Base-by-base conservation (phyloP, 2,113 vertebrate species). In the Castor canadensis region DNA sequence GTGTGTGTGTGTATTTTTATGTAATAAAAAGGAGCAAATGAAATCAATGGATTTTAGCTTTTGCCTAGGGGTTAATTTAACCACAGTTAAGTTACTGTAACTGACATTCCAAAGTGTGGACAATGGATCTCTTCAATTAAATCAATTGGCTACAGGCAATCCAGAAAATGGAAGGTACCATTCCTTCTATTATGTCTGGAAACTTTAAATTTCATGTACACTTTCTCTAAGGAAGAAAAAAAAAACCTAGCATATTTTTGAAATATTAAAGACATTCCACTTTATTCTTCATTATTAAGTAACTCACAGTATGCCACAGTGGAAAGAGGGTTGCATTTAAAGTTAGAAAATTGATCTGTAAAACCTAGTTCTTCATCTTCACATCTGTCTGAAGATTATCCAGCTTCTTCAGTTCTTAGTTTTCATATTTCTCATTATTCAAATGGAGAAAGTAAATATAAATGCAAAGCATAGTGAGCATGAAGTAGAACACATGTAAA, bases 401-500 rank as follows among this genome's bases (percentile, higher is more conserved):
- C 43, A 26, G 2, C 17, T 87, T 67, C 54, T 66, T 58, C 5
- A 73, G 35, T 10, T 89, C 72, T n/a, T 45, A 64, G 60, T 80
- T n/a, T 58, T 26, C 58, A 60, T 60, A 28, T 92, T 32, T 88
- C 49, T 87, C 85, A 60, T 94, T 92, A 86, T 38, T 88, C 82
- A 89, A 67, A 64, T 16, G 38, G 35, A 5, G 30, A 82, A 80
- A 72, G 52, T 49, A 94, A 92, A 94, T 10, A 49, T 20, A 72
- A 47, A 19, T 79, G 4, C 52, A 95, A 88, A 72, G 19, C 40
- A 83, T 40, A 54, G 3, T 77, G 69, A 72, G 43, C 1, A 38
- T 72, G 30, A 87, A 81, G 88, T 82, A 64, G 35, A 82, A 96
- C 87, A 85, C 87, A 72, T 89, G 43, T 81, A 62, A 81, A 95